Conservation (phyloP, 2,888 invertebrate genomes). For the Bugula neritina region DNA sequence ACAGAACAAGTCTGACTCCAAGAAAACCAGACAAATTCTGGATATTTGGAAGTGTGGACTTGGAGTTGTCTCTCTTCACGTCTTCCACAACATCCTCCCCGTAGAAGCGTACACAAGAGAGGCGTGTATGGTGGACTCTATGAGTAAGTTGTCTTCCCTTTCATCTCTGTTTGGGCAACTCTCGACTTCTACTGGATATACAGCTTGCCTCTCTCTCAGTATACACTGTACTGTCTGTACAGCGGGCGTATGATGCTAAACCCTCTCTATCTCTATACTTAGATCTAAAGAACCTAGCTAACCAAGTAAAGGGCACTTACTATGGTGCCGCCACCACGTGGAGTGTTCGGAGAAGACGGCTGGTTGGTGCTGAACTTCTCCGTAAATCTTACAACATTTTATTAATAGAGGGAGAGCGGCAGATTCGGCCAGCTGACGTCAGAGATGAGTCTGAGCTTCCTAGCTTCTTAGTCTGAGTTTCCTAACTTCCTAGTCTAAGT, state of each 20-base stretch:
- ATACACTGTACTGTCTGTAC: too few relatives aligned
- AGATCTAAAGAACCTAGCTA: slow-evolving; percentile 68
- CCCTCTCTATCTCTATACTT: too few relatives aligned
- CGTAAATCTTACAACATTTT: slow-evolving; percentile 77
- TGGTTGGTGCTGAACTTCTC: slow-evolving; percentile 72
- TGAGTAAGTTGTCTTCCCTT: slow-evolving; percentile 56
- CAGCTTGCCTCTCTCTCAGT: too few relatives aligned
- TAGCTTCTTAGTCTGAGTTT: slow-evolving; percentile 8
- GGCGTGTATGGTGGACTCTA: slow-evolving; percentile 85
- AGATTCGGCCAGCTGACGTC: slow-evolving; percentile 71
- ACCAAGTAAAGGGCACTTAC: slow-evolving; percentile 73
- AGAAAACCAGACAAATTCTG: slow-evolving; percentile 72
- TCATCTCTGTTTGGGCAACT: too few relatives aligned
- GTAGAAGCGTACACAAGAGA: slow-evolving; percentile 90
- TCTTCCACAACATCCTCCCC: slow-evolving; percentile 83
- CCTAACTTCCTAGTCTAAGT: too few relatives aligned
- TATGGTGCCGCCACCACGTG: slow-evolving; percentile 73
- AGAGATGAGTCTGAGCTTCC: slow-evolving; percentile 19
- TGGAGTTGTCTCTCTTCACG: slow-evolving; percentile 83
- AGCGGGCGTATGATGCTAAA: too few relatives aligned
- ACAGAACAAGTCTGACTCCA: neutral
- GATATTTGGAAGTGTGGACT: slow-evolving; percentile 76
- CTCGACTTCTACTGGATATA: too few relatives aligned
- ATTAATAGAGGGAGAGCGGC: slow-evolving; percentile 80
- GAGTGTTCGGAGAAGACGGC: slow-evolving; percentile 65